Conservation (phyloP, 2,113 vertebrate species). For the Gulo gulo region DNA sequence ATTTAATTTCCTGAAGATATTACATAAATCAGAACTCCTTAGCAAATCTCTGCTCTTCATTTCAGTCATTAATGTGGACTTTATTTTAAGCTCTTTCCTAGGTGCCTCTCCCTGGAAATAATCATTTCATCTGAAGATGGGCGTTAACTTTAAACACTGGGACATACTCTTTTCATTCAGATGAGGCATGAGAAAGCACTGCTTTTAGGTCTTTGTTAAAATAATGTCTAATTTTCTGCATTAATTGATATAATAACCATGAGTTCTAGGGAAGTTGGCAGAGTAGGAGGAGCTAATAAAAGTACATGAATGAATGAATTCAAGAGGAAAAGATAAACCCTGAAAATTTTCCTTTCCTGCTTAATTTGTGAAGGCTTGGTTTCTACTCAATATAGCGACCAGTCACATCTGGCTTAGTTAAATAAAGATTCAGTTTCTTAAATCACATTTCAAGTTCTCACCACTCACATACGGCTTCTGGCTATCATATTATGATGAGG, state of each 20-base stretch:
- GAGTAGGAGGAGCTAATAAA: neutral
- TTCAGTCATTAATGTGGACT: neutral
- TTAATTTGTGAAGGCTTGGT: neutral
- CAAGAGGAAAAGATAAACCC: neutral
- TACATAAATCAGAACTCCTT: slow-evolving; percentile 6
- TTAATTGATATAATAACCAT: neutral
- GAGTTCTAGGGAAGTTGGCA: neutral
- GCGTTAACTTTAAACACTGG: neutral
- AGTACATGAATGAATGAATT: neutral
- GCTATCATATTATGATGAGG: neutral
- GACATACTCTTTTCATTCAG: neutral
- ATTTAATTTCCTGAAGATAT: slow-evolving; percentile 13
- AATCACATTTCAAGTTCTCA: neutral
- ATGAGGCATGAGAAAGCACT: neutral
- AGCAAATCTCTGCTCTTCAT: neutral
- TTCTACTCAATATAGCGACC: neutral
- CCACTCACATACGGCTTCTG: neutral
- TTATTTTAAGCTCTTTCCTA: neutral
- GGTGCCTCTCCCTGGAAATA: neutral
- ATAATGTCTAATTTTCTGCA: neutral
- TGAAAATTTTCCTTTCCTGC: neutral
- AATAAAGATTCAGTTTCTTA: slow-evolving; percentile 10
- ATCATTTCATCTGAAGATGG: neutral
- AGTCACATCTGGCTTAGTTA: neutral
- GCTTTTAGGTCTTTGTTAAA: slow-evolving; percentile 12